phyloP scores from a whole-genome alignment of 2,888 invertebrate species.

The Aproaerema taeniolella region DNA sequence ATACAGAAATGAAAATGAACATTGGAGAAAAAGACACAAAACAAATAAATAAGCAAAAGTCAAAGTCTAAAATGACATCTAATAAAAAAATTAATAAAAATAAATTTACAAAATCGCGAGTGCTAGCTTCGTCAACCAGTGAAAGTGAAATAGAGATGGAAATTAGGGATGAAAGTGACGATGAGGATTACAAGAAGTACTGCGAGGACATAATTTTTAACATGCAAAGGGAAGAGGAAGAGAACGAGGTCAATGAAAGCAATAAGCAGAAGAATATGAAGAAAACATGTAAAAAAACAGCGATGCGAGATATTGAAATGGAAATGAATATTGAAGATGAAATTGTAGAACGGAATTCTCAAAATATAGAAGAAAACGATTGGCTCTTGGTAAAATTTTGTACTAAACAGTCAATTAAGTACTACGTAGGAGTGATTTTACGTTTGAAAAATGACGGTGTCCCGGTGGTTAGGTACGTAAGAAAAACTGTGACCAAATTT shows the following conservation, averaged over 20 bases:
- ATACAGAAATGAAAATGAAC: no score
- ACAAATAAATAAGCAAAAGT: constrained; percentile 5
- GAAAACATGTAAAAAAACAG: constrained; percentile 20
- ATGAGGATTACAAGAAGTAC: constrained; percentile 1
- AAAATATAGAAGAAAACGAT: constrained; percentile 1
- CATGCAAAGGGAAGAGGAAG: constrained; percentile 13
- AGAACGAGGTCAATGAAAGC: constrained; percentile 17
- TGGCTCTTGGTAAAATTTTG: constrained; percentile 4
- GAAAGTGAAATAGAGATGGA: constrained; percentile 9
- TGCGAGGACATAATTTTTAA: no score
- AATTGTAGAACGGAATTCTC: background rate
- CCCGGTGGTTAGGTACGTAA: constrained; percentile 14
- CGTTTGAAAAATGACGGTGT: constrained; percentile 11
- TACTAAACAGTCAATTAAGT: constrained; percentile 1
- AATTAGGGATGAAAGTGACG: constrained; percentile 9
- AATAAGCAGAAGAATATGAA: constrained; percentile 15
- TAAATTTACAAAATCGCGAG: constrained; percentile 3
- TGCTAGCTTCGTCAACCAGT: constrained; percentile 4
- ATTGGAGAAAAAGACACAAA: no score
- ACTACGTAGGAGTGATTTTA: constrained; percentile 7
- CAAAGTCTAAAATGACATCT: constrained; percentile 1
- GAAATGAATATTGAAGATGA: background rate
- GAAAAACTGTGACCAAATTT: constrained; percentile 10
- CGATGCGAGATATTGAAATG: constrained; percentile 9
- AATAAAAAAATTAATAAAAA: constrained; percentile 4